A percentile compares a stretch with the other conserved stretches of the same genome.
These are phyloP conservation scores for Temnothorax rugatulus DNA, from an alignment of 2,888 invertebrate species.

Conservation along the genomic window DNA sequence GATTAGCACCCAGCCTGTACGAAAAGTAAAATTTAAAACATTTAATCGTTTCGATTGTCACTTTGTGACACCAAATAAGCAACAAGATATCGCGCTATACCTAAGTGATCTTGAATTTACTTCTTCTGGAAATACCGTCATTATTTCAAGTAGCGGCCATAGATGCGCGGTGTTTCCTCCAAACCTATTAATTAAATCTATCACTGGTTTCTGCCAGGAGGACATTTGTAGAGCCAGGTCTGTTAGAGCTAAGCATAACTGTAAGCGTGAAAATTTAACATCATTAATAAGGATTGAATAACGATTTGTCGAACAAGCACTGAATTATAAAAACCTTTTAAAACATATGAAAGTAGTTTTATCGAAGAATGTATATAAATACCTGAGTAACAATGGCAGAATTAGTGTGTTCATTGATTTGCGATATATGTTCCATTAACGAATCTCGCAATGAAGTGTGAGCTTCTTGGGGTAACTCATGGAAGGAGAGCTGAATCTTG, in stretches of 20 bases:
- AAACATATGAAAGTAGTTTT: not conserved
- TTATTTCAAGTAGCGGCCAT: constrained; percentile 95
- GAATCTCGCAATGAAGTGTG: constrained; percentile 96
- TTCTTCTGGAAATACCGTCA: constrained; percentile 98
- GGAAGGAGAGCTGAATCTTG: constrained; percentile 96
- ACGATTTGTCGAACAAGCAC: not conserved
- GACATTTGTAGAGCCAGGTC: constrained; percentile 98
- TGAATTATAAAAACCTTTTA: not conserved
- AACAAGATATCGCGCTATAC: constrained; percentile 58
- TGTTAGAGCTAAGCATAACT: constrained; percentile 96
- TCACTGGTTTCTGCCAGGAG: constrained; percentile 95
- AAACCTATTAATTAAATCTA: constrained; percentile 93
- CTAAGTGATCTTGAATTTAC: constrained; percentile 93
- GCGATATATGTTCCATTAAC: constrained; percentile 94
- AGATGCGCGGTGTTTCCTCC: constrained; percentile 89
- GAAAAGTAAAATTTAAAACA: not conserved
- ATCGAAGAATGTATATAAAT: constrained; percentile 7
- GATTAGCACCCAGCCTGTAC: constrained; percentile 93
- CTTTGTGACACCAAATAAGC: not conserved
- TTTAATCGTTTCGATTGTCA: not conserved
- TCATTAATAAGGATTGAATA: not conserved
- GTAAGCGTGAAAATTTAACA: constrained; percentile 61
- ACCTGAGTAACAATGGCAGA: constrained; percentile 95
- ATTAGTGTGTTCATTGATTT: constrained; percentile 93
- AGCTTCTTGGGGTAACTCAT: constrained; percentile 95